Conservation (phyloP, 1,140 invertebrate species). For the Drosophila chauvacae region DNA sequence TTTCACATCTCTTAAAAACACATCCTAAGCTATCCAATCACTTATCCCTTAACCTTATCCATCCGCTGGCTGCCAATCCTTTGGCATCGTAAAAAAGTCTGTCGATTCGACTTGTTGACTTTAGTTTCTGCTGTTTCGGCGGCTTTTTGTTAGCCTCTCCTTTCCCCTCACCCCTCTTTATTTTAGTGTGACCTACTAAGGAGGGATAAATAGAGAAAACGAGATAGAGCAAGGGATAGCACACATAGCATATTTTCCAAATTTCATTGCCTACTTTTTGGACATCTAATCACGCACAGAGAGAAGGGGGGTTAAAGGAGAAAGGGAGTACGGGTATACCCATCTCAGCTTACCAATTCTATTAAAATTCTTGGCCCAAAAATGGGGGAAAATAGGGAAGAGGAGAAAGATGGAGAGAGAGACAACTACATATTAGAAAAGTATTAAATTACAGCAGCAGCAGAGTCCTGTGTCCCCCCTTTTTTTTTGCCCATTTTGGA, state of each 20-base stretch:
- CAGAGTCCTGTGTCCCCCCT: constrained; percentile 14
- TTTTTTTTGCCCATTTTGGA: constrained; percentile 8
- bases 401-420: constrained; percentile 27
- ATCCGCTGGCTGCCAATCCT: not conserved
- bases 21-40: constrained; percentile 47
- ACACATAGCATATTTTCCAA: constrained; percentile 56
- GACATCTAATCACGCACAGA: constrained; percentile 64
- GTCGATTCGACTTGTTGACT: constrained; percentile 44
- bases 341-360: constrained; percentile 79
- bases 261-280: constrained; percentile 67
- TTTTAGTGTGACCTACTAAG: constrained; percentile 26
- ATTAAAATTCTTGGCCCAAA: constrained; percentile 77
- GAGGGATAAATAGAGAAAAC: not conserved
- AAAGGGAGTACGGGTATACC: constrained; percentile 3
- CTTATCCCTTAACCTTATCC: constrained; percentile 27
- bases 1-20: constrained; percentile 22
- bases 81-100: constrained; percentile 38
- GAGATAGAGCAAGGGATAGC: constrained; percentile 19
- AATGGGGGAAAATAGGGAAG: constrained; percentile 46
- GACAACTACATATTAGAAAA: constrained; percentile 80
- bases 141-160: constrained; percentile 17
- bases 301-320: not conserved
- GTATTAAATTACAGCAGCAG: constrained; percentile 73
- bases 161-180: not conserved
- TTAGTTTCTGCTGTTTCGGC: constrained; percentile 39